A percentile compares a stretch with the other conserved stretches of the same genome.
Conservation (phyloP, 2,888 invertebrate species). For the Tanaodytes sp. region DNA sequence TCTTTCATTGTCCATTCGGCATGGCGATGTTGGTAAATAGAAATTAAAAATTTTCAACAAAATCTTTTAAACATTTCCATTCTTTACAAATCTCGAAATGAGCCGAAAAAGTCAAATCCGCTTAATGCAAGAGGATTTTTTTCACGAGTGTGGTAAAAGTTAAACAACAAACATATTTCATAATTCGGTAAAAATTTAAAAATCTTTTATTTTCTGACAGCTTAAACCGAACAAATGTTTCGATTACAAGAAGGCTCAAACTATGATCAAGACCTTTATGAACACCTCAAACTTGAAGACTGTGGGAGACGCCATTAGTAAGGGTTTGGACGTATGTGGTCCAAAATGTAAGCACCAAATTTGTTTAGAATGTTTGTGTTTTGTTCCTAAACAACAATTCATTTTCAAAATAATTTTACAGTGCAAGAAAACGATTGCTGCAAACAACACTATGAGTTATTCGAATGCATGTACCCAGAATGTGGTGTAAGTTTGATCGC, state of each 20-base stretch:
- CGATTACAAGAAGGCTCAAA: neutral
- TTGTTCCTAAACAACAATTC: neutral
- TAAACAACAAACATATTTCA: too few relatives aligned
- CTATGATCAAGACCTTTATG: slow-evolving; percentile 9
- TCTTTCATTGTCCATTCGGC: slow-evolving; percentile 2
- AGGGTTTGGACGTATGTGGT: neutral
- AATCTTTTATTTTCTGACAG: too few relatives aligned
- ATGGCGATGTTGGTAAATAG: slow-evolving; percentile 6
- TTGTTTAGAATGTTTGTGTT: too few relatives aligned
- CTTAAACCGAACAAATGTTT: slow-evolving; percentile 3
- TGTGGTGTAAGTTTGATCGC: slow-evolving; percentile 2
- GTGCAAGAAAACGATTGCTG: neutral
- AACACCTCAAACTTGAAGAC: neutral
- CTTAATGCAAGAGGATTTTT: too few relatives aligned
- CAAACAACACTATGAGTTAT: neutral
- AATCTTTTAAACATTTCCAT: too few relatives aligned
- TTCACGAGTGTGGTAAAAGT: too few relatives aligned
- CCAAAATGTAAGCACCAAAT: neutral
- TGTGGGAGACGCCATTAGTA: neutral
- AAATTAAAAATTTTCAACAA: neutral
- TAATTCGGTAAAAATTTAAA: too few relatives aligned
- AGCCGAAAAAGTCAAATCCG: too few relatives aligned
- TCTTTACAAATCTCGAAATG: too few relatives aligned
- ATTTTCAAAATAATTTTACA: neutral
- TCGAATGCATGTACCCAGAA: neutral